A percentile compares a stretch with the other conserved stretches of the same genome.
Conservation (phyloP, 2,113 vertebrate species). For the Hippocampus abdominalis region DNA sequence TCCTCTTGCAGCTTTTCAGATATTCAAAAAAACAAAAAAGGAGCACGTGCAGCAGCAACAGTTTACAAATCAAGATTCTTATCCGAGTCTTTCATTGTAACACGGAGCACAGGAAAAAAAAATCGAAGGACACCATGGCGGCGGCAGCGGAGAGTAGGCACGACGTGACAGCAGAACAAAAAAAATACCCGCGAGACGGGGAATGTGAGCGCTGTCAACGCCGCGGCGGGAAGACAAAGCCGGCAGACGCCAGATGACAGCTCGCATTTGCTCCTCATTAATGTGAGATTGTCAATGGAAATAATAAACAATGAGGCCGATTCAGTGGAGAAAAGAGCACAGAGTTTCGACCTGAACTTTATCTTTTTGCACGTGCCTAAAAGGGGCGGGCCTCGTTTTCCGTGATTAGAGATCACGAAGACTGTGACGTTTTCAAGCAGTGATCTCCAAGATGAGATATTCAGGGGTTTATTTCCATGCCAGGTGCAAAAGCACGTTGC, state of each 20-base stretch:
- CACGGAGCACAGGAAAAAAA: not conserved
- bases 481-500: too few relatives aligned
- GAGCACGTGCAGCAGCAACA: not conserved
- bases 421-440: too few relatives aligned
- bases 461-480: too few relatives aligned
- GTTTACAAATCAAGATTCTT: conserved; percentile 6
- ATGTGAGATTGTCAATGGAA: conserved; percentile 10
- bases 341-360: not conserved
- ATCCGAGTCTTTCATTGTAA: not conserved
- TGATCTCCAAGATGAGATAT: too few relatives aligned
- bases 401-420: too few relatives aligned
- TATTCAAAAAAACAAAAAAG: not conserved
- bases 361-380: not conserved
- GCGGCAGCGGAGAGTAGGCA: conserved; percentile 5
- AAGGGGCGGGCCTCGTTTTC: too few relatives aligned
- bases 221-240: not conserved
- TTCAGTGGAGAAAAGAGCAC: not conserved
- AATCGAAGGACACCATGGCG: conserved; percentile 4
- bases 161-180: conserved; percentile 32
- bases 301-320: not conserved
- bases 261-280: conserved; percentile 15
- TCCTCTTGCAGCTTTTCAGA: not conserved
- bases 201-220: conserved; percentile 8
- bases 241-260: not conserved
- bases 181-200: not conserved